Base-by-base conservation (phyloP, 1,140 invertebrate species). In the Fopius arisanus region DNA sequence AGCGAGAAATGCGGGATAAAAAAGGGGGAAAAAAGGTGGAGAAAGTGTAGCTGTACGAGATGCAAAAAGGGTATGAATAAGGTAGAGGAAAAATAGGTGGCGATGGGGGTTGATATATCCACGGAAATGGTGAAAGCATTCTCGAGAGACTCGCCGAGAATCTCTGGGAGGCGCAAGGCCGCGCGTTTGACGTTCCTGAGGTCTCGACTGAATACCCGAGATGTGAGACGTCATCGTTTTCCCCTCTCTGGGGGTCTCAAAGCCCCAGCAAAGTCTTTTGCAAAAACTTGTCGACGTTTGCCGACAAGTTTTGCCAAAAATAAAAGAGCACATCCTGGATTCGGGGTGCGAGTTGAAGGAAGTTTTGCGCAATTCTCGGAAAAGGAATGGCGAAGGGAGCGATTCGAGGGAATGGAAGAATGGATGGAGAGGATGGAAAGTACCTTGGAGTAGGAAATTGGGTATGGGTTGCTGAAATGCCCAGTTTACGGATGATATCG, bases 401-500 rank as follows among this genome's bases (percentile, higher is more conserved):
- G 43, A 19, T n/a, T n/a, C n/a, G 14, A 19, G 43, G 43, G 43
- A 48, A 16, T 48, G 14, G 43, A n/a, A 48, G 43, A n/a, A 48
- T 7, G 7, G 3, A 37, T 1, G 9, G 33, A 37, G 33, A 12
- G 9, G 33, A 37, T 1, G 33, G 33, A 37, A 7, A 37, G 12
- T 7, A 14, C 23, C 21, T 59, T 28, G 10, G 19, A 26, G 23
- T n/a, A 26, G 54, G 23, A 59, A 59, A 59, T 59, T 48, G 43
- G 43, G 54, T 59, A 59, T n/a, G 54, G 54, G 54, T 28, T 6
- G 54, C 5, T 6, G 54, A 23, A 26, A 26, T 23, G 54, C 54
- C 23, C 19, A 59, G 54, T 59, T 59, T 59, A 59, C 54, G 26
- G 54, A 59, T 59, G 19, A 59, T 59, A 59, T 59, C 54, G 54